Evolutionary conservation across 1,140 invertebrate genomes (phyloP).

Genomic region (Drosophila arizonae): DNA sequence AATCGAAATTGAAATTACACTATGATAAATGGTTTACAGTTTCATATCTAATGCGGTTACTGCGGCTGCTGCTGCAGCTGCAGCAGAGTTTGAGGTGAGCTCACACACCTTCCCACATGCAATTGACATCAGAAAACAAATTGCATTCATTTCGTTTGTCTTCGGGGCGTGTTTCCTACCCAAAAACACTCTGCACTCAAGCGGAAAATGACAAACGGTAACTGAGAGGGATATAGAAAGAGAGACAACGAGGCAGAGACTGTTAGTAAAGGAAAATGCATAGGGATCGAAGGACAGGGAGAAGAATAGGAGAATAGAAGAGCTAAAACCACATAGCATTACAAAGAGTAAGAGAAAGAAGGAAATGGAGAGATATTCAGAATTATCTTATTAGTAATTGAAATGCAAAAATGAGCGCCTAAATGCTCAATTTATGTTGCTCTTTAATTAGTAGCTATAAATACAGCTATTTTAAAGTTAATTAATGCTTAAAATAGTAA

Average conservation of each 20-base stretch:
- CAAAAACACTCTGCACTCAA: conserved; percentile 26
- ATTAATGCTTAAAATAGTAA: not conserved
- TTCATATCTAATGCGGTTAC: not conserved
- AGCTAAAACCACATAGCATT: no score
- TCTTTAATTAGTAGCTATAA: no score
- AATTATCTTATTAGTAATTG: no score
- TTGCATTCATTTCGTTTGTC: conserved; percentile 39
- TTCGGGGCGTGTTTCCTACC: conserved; percentile 25
- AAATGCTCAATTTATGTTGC: no score
- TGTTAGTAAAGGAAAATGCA: not conserved
- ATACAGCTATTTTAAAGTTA: no score
- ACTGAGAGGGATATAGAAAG: not conserved
- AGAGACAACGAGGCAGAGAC: not conserved
- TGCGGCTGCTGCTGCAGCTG: not conserved
- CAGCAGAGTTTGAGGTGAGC: not conserved
- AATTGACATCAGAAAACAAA: conserved; percentile 24
- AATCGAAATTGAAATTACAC: conserved; percentile 6
- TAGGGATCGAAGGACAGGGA: not conserved
- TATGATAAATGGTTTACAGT: conserved; percentile 28
- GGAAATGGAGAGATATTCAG: no score
- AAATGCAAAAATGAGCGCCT: no score
- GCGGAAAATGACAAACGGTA: conserved; percentile 26
- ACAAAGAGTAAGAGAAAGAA: no score
- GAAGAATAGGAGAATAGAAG: no score
- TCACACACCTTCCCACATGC: conserved; percentile 24